Evolutionary conservation across 2,113 vertebrate genomes (phyloP).

Genomic region (Acanthisitta chloris): DNA sequence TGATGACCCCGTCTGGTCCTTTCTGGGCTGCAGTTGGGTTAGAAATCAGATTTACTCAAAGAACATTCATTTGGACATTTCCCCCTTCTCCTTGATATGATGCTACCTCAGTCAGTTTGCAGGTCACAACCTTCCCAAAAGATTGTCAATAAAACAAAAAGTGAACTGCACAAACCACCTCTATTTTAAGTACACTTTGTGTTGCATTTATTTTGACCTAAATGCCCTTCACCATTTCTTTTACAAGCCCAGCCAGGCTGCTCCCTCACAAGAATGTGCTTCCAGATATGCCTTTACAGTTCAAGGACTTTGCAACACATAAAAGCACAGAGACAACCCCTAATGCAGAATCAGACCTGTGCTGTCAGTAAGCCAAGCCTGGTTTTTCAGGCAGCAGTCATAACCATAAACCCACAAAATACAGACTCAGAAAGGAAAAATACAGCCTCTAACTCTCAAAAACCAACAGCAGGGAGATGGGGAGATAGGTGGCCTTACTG

Average conservation of each 20-base stretch:
- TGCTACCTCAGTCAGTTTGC: background rate
- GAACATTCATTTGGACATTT: background rate
- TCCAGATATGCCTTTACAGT: background rate
- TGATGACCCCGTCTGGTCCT: slow-evolving; percentile 86
- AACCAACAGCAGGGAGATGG: background rate
- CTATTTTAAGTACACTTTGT: background rate
- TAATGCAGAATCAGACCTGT: background rate
- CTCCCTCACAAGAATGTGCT: background rate
- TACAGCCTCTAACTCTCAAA: background rate
- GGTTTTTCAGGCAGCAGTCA: background rate
- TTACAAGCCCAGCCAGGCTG: background rate
- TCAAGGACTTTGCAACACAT: fast-evolving
- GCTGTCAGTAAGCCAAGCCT: background rate
- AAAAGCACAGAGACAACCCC: background rate
- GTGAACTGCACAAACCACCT: background rate
- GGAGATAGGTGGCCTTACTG: background rate
- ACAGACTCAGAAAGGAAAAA: background rate
- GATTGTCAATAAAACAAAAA: background rate
- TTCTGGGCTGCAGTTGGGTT: slow-evolving; percentile 83
- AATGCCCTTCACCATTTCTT: background rate
- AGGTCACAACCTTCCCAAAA: background rate
- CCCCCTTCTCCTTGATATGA: background rate
- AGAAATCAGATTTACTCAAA: slow-evolving; percentile 44
- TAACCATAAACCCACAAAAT: background rate
- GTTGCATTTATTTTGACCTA: background rate